These are phyloP conservation scores for Lepus townsendii DNA, from an alignment of 2,797 vertebrate genomes.

Conservation along the genomic window DNA sequence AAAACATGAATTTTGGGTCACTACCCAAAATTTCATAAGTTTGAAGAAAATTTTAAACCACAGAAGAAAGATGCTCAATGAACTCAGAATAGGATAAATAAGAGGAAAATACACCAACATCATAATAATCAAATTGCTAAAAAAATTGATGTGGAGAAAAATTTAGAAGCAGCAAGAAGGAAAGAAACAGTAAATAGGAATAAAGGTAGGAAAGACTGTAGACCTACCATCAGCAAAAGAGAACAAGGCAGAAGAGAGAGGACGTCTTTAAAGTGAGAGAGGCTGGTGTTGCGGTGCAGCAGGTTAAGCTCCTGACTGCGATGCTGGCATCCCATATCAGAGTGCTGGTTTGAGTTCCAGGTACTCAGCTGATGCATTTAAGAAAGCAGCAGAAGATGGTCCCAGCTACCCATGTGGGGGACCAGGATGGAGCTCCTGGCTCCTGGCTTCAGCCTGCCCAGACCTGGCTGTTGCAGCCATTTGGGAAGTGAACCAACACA, in stretches of 20 bases:
- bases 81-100: background rate
- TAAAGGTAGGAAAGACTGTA: constrained; percentile 15
- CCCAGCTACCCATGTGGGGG: too few relatives aligned
- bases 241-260: background rate
- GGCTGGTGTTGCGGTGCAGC: too few relatives aligned
- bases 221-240: constrained; percentile 7
- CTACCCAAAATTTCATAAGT: background rate
- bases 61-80: background rate
- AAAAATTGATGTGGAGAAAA: constrained; percentile 31
- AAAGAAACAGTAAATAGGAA: constrained; percentile 8
- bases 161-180: background rate
- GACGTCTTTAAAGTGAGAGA: constrained; percentile 8
- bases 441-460: too few relatives aligned
- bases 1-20: background rate
- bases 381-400: too few relatives aligned
- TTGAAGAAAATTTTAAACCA: constrained; percentile 25
- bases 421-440: too few relatives aligned
- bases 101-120: background rate
- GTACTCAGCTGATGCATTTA: too few relatives aligned
- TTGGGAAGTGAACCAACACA: too few relatives aligned
- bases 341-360: too few relatives aligned
- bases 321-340: too few relatives aligned
- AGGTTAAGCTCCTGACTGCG: too few relatives aligned
- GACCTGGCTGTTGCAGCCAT: too few relatives aligned
- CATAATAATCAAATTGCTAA: constrained; percentile 5